Percentiles rank a stretch among this genome's conserved stretches.
phyloP scores from a whole-genome alignment of 2,113 vertebrate genomes.

The Nymphicus hollandicus region DNA sequence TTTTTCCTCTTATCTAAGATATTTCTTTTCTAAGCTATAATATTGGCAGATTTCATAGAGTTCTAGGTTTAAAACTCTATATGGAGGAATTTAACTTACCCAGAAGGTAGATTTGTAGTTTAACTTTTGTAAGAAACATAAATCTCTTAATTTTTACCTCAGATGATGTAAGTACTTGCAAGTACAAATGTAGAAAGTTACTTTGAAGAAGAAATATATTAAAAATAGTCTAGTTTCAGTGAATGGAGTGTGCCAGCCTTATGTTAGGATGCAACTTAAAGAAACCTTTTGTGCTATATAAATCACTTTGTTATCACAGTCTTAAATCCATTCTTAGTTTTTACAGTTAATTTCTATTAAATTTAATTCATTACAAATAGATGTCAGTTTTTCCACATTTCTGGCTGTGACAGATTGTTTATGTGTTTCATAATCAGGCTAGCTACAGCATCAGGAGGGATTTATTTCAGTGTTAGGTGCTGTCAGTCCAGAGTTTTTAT shows the following conservation, averaged over 20 bases:
- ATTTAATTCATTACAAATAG: neutral
- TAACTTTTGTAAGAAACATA: neutral
- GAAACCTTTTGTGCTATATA: neutral
- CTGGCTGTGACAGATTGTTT: neutral
- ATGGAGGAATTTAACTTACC: neutral
- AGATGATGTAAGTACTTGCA: neutral
- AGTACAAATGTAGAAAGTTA: neutral
- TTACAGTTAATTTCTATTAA: neutral
- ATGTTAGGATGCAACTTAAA: neutral
- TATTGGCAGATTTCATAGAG: neutral
- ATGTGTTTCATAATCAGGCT: neutral
- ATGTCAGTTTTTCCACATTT: neutral
- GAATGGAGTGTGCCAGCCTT: neutral
- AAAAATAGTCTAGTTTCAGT: neutral
- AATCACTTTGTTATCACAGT: neutral
- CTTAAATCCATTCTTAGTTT: neutral
- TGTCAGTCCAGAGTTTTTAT: neutral
- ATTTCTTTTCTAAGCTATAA: neutral
- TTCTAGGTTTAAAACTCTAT: neutral
- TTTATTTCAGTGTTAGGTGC: neutral
- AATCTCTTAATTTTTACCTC: neutral
- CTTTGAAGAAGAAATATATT: neutral
- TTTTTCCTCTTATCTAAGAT: neutral
- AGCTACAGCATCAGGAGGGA: accelerated
- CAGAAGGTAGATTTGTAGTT: neutral